Conservation (phyloP, 2,888 invertebrate species). For the Polydrusus cervinus region DNA sequence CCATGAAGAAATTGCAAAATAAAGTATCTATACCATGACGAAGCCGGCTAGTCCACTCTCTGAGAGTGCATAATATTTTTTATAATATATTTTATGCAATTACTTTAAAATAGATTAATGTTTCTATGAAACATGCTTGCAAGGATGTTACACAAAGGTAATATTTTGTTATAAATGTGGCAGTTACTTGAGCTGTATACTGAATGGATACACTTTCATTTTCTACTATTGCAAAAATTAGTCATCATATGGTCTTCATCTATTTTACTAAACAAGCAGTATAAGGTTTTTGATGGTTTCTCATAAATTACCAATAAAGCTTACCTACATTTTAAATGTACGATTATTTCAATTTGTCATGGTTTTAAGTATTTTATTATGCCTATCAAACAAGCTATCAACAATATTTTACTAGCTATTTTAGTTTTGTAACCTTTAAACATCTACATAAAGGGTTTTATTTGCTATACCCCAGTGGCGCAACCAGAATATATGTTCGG, state of each 20-base stretch:
- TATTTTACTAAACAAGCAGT: background rate
- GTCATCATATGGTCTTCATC: background rate
- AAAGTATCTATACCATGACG: background rate
- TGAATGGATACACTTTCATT: background rate
- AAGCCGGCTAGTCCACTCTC: constrained; percentile 6
- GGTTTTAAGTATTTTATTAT: background rate
- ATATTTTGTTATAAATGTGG: constrained; percentile 14
- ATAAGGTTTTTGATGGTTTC: background rate
- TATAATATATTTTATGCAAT: constrained; percentile 12
- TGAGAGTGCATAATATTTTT: constrained; percentile 4
- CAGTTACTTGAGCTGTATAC: background rate
- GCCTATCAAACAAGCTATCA: too few relatives aligned
- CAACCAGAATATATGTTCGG: too few relatives aligned
- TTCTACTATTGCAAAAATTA: constrained; percentile 21
- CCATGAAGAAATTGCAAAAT: constrained; percentile 8
- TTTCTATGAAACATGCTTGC: constrained; percentile 5
- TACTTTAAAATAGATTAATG: constrained; percentile 2
- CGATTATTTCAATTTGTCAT: background rate
- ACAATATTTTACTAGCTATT: too few relatives aligned
- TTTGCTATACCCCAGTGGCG: too few relatives aligned
- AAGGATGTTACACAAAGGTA: constrained; percentile 27
- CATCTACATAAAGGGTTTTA: too few relatives aligned
- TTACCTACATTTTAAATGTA: background rate
- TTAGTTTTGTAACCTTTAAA: too few relatives aligned
- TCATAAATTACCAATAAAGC: background rate